Percentiles rank a stretch among this genome's conserved stretches.
Conservation (phyloP, 2,113 vertebrate species). For the Anoplopoma fimbria region DNA sequence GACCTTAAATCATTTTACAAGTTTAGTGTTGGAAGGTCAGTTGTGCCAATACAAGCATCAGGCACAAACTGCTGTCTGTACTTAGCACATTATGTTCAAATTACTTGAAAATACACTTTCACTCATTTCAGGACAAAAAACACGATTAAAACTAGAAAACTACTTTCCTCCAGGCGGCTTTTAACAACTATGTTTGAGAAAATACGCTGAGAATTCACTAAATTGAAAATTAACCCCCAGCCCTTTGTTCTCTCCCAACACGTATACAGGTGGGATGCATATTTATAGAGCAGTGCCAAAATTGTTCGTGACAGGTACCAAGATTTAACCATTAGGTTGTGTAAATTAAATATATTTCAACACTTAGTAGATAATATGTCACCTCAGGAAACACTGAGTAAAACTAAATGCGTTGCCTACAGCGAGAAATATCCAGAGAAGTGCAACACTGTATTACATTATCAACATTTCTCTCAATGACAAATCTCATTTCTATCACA, state of each 20-base stretch:
- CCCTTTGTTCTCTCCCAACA: constrained; percentile 16
- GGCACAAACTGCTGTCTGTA: neutral
- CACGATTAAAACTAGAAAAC: neutral
- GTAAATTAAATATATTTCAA: constrained; percentile 54
- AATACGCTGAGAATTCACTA: constrained; percentile 5
- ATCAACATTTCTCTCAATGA: constrained; percentile 19
- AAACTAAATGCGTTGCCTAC: constrained; percentile 5
- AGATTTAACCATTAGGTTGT: constrained; percentile 38
- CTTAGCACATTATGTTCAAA: neutral
- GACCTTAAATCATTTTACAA: neutral
- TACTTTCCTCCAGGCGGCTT: neutral
- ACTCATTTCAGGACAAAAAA: constrained; percentile 11
- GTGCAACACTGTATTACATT: constrained; percentile 5
- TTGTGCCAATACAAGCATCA: neutral
- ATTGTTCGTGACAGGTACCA: constrained; percentile 39
- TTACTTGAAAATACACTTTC: neutral
- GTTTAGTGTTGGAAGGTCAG: neutral
- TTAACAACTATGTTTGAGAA: constrained; percentile 5
- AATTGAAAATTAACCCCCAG: constrained; percentile 41
- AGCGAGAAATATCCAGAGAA: constrained; percentile 1
- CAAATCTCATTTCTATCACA: constrained; percentile 37
- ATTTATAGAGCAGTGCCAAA: constrained; percentile 4
- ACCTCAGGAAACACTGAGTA: constrained; percentile 22
- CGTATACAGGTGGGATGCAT: constrained; percentile 24
- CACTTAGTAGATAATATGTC: constrained; percentile 36